phyloP scores from a whole-genome alignment of 1,140 invertebrate species.

The Trichoplusia ni region DNA sequence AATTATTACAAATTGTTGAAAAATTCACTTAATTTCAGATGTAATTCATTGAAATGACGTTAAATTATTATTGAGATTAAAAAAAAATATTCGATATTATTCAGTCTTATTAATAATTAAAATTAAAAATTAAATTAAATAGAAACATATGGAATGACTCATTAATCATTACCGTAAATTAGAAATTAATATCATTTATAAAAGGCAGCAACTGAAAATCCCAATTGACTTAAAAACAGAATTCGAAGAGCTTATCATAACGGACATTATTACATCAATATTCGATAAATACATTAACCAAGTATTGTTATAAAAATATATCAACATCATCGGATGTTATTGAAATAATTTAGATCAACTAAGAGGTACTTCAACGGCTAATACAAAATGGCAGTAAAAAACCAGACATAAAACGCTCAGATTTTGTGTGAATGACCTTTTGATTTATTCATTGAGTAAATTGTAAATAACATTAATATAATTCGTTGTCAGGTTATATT shows the following conservation, averaged over 20 bases:
- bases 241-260: background rate
- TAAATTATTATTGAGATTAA: slow-evolving; percentile 26
- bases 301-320: background rate
- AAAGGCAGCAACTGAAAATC: background rate
- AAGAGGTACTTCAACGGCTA: background rate
- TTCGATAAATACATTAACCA: no score
- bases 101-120: slow-evolving; percentile 54
- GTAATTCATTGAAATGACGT: slow-evolving; percentile 32
- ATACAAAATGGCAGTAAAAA: slow-evolving; percentile 2
- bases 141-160: slow-evolving; percentile 38
- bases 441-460: background rate
- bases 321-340: slow-evolving; percentile 25
- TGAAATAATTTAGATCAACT: background rate
- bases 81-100: slow-evolving; percentile 46
- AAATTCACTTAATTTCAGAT: slow-evolving; percentile 40
- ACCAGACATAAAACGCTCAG: background rate
- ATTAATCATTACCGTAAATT: background rate
- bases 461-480: no score
- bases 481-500: background rate
- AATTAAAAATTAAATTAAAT: slow-evolving; percentile 35
- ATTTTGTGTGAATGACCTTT: slow-evolving; percentile 4
- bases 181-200: background rate
- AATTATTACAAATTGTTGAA: slow-evolving; percentile 44
- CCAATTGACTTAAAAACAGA: background rate
- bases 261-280: no score